Evolutionary conservation across 2,797 vertebrate genomes (phyloP).

Genomic region (Chloroceryle inda): DNA sequence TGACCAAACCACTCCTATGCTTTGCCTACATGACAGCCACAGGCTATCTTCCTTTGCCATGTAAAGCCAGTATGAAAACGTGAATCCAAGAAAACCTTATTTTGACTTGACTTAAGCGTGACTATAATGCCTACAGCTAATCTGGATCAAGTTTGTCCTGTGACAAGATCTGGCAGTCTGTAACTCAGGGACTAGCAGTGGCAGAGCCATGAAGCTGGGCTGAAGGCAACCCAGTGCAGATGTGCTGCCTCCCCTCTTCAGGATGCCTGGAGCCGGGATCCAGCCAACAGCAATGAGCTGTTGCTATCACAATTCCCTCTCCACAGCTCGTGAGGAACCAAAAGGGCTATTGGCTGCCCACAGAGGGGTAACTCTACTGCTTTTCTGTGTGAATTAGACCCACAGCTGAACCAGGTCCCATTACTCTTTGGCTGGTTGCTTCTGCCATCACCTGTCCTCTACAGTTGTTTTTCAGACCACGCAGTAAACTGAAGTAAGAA

Average conservation of each 20-base stretch:
- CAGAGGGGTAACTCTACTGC: not conserved
- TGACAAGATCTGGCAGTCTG: fast-evolving
- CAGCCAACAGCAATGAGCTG: not conserved
- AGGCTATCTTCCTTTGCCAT: not conserved
- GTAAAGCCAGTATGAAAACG: not conserved
- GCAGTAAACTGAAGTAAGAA: not conserved
- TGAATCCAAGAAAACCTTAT: not conserved
- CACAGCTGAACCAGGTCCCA: not conserved
- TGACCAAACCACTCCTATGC: not conserved
- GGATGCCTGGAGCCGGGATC: not conserved
- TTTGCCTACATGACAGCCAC: not conserved
- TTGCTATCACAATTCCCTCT: not conserved
- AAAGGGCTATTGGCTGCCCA: fast-evolving
- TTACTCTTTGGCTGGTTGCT: not conserved
- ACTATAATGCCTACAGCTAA: not conserved
- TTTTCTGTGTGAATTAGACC: not conserved
- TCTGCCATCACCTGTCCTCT: not conserved
- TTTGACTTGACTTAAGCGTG: not conserved
- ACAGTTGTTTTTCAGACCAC: not conserved
- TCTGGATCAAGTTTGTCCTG: not conserved
- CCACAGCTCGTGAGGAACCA: not conserved
- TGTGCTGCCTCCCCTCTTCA: not conserved
- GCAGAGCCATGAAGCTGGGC: not conserved
- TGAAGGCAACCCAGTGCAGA: fast-evolving
- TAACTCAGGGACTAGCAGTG: not conserved